A percentile compares a stretch with the other conserved stretches of the same genome.
Conservation (phyloP, 2,113 vertebrate genomes). For the Zosterops borbonicus region DNA sequence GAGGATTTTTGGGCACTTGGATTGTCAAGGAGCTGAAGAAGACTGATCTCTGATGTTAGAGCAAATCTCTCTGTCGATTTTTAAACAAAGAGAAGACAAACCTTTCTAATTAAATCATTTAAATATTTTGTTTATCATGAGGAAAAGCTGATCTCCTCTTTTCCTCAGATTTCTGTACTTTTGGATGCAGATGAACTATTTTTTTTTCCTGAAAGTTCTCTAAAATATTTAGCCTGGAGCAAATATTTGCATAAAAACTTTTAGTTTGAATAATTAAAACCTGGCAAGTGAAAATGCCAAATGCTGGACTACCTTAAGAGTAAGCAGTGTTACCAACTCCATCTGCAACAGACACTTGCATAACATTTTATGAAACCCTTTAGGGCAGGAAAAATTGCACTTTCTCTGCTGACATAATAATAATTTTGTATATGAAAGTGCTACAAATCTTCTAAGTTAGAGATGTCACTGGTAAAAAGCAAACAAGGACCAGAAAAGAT, state of each 20-base stretch:
- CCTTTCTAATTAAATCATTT: neutral
- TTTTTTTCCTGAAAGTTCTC: constrained; percentile 23
- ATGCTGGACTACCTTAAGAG: constrained; percentile 41
- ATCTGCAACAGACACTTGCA: constrained; percentile 25
- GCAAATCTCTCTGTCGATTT: neutral
- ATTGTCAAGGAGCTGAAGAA: neutral
- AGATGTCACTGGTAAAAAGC: neutral
- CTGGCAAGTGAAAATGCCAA: constrained; percentile 31
- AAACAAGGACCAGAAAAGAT: constrained; percentile 22
- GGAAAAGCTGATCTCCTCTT: neutral
- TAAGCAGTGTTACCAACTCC: neutral
- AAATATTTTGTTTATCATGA: neutral
- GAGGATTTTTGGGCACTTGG: neutral
- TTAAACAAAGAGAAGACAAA: neutral
- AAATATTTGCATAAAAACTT: constrained; percentile 41
- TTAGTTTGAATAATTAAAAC: constrained; percentile 50
- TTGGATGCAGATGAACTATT: neutral
- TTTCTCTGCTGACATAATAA: constrained; percentile 24
- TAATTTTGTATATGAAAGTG: neutral
- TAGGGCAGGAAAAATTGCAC: constrained; percentile 5
- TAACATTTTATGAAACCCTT: constrained; percentile 22
- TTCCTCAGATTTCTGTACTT: neutral
- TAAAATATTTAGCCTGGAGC: constrained; percentile 31
- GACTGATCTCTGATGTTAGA: neutral
- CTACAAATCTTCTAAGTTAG: neutral